Evolutionary conservation across 2,113 vertebrate genomes (phyloP).

Genomic region (Corythornis madagascariensis): DNA sequence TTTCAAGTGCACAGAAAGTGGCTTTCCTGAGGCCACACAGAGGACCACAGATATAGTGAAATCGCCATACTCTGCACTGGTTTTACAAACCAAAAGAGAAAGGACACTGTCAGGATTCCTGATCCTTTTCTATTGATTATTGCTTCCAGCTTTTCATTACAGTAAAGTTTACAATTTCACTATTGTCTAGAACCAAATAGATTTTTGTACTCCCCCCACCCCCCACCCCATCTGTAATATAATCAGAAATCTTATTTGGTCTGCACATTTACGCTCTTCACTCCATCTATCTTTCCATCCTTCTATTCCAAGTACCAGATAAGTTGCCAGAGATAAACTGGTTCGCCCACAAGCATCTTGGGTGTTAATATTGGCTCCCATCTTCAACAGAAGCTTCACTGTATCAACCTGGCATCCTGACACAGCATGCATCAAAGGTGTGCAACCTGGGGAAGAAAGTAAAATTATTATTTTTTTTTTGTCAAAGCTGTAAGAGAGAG

Average conservation of each 20-base stretch:
- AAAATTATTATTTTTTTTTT: not conserved
- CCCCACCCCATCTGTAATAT: not conserved
- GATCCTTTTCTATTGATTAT: not conserved
- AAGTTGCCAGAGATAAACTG: conserved; percentile 86
- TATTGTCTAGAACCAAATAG: not conserved
- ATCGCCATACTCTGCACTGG: not conserved
- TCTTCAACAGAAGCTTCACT: conserved; percentile 89
- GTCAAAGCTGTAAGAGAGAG: not conserved
- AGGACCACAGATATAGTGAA: not conserved
- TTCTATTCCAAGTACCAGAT: conserved; percentile 77
- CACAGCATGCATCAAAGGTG: conserved; percentile 89
- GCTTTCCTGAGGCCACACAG: not conserved
- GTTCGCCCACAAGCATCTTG: conserved; percentile 88
- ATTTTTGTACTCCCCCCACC: not conserved
- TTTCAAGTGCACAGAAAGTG: not conserved
- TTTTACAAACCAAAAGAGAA: not conserved
- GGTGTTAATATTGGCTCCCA: conserved; percentile 90
- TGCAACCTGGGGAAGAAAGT: conserved; percentile 76
- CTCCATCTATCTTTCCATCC: not conserved
- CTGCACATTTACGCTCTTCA: not conserved
- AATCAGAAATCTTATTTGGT: not conserved
- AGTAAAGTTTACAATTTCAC: not conserved
- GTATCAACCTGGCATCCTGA: conserved; percentile 89
- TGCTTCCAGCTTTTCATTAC: not conserved
- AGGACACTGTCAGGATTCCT: not conserved